Evolutionary conservation across 2,888 invertebrate species (phyloP).

Genomic region (Petrophora chlorosata): DNA sequence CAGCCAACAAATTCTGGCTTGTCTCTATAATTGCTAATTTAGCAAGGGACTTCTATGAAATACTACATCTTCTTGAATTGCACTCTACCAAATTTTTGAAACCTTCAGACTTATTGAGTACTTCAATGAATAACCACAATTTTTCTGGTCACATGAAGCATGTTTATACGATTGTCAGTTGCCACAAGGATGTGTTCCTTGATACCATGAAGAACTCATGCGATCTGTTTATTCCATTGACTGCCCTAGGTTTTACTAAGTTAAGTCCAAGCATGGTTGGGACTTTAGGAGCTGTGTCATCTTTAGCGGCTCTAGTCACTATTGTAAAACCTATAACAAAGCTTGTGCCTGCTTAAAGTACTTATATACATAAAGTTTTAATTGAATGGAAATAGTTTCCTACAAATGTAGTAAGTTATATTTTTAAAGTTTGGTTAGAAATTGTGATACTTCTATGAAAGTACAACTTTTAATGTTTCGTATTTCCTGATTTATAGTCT

Average conservation of each 20-base stretch:
- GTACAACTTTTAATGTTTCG: too few relatives aligned
- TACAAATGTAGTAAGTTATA: too few relatives aligned
- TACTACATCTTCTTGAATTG: conserved; percentile 84
- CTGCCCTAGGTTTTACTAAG: conserved; percentile 90
- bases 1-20: conserved; percentile 93
- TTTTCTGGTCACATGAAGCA: conserved; percentile 55
- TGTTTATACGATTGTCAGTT: conserved; percentile 57
- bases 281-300: conserved; percentile 90
- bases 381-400: neutral
- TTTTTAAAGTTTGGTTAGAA: too few relatives aligned
- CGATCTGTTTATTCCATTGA: conserved; percentile 94
- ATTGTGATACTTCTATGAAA: too few relatives aligned
- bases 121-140: conserved; percentile 54
- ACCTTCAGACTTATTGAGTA: conserved; percentile 64
- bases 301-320: conserved; percentile 90
- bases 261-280: conserved; percentile 92
- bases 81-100: conserved; percentile 69
- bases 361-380: neutral
- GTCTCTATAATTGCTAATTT: conserved; percentile 91
- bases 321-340: conserved; percentile 91
- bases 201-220: conserved; percentile 94
- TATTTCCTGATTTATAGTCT: too few relatives aligned
- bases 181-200: conserved; percentile 87
- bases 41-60: conserved; percentile 93
- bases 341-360: conserved; percentile 83